Evolutionary conservation across 2,797 vertebrate species (phyloP), one percentile per base, ranked within the genome.

Genomic region (Synanceia verrucosa): DNA sequence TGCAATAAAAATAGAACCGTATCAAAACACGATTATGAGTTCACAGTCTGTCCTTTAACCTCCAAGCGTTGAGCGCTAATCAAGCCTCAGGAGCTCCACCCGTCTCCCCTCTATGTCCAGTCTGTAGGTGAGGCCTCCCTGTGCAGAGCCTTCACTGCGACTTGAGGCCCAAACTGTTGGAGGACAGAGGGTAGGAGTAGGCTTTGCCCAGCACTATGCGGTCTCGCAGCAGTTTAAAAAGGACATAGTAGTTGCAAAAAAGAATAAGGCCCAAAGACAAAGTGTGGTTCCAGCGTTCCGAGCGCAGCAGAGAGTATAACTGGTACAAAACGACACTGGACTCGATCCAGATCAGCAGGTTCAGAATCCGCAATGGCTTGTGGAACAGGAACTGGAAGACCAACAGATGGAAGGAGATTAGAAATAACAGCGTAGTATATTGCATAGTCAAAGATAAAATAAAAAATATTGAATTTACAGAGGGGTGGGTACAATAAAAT

Each of bases 271-370:
- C 97, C 92, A 99, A 95, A 77, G 98, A 99, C 57, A 99, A 94
- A 1, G 97, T 99, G 91, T 99, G 97, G 93, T 99, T 99, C 98
- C 98, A 99, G 91, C 97, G 97, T 91, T 99, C 97, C 0, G 98
- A 99, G 71, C 97, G 95, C 91, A 99, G 93, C 87, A 99, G 93
- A n/a, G 97, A 99, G 88, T 98, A 99, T 33, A 99, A 95, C 93
- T 99, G 98, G 91, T 99, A 99, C 86, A 97, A 94, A 74, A 99
- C 96, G 84, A 98, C 96, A 0, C 96, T 97, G 86, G 96, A 97
- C 89, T 99, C 97, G 2, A 99, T 98, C 83, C 97, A 94, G 78
- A 99, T 98, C 73, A 99, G 95, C 83, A 98, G 93, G 93, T 99
- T 99, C 82, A 99, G 94, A 90, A 99, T 97, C 95, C 98, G 95